Conservation (phyloP, 2,797 vertebrate genomes). For the Pseudomugil gertrudae region DNA sequence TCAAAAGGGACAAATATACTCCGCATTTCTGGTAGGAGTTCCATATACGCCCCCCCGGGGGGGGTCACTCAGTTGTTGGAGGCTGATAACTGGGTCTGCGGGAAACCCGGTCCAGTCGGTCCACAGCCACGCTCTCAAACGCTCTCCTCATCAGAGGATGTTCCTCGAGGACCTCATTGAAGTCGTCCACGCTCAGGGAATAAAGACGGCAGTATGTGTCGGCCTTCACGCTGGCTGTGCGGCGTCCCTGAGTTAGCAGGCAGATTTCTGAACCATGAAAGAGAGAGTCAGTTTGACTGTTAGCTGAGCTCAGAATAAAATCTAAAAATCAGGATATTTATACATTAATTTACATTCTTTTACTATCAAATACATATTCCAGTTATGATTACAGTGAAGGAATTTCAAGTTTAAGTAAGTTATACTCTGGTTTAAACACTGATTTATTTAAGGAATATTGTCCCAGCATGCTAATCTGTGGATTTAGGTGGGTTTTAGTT, state of each 20-base stretch:
- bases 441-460: neutral
- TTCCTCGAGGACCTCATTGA: conserved; percentile 95
- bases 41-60: neutral
- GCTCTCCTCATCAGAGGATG: conserved; percentile 94
- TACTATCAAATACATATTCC: neutral
- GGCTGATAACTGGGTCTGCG: conserved; percentile 74
- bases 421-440: too few species aligned
- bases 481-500: too few species aligned
- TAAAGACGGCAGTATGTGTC: conserved; percentile 97
- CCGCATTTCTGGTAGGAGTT: conserved; percentile 11
- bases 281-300: conserved; percentile 2
- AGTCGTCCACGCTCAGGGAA: conserved; percentile 92
- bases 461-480: neutral
- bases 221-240: conserved; percentile 90
- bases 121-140: conserved; percentile 93
- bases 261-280: conserved; percentile 88
- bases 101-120: conserved; percentile 86
- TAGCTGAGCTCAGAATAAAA: neutral
- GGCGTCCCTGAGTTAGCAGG: conserved; percentile 89
- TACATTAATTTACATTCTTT: neutral
- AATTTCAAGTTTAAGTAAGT: too few species aligned
- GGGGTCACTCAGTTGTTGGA: conserved; percentile 41
- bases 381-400: too few species aligned
- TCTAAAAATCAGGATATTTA: neutral
- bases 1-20: conserved; percentile 19